Evolutionary conservation across 2,797 vertebrate species (phyloP), one percentile per base, ranked within the genome.

Genomic region (Anabacerthia variegaticeps): DNA sequence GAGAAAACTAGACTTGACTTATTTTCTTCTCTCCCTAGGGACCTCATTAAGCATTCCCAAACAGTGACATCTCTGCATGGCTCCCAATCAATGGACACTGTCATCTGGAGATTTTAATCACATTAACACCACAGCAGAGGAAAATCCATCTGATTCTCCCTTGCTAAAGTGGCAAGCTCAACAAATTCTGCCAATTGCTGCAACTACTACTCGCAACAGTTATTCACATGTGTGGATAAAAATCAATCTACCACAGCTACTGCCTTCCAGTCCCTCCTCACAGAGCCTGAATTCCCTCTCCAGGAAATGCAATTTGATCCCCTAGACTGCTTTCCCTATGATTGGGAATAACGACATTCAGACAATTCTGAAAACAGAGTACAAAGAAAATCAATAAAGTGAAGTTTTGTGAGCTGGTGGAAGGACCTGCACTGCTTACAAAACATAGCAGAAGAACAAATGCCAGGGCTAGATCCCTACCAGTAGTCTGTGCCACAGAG

Each of bases 51-150:
- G n/a, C 54, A 65, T 32, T 86, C 21, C 71, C 16, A 37, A 88
- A 89, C 73, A 67, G 78, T 41, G 88, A 82, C 82, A 85, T 68
- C 92, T 87, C 93, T 39, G 28, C 72, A 72, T 61, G 89, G 52
- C 59, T 69, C 46, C 5, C 2, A 10, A 94, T 91, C 91, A 79
- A 85, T 88, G 85, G 91, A 63, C 56, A 77, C 32, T 76, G 74
- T 91, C 85, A 90, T 65, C 73, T 32, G 36, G 73, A 61, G 90
- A 75, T 85, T 95, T 92, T 61, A 92, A 82, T 93, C 77, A 85
- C 65, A 66, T 39, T 91, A 72, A 95, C 77, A 91, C 37, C 16
- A 71, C 59, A 85, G 78, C 30, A 65, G 48, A 86, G 48, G 58
- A 78, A 77, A 92, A 69, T 62, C 58, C 73, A 95, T 36, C 72